Evolutionary conservation across 2,888 invertebrate species (phyloP).

Genomic region (Kuschelorhynchus macadamiae): DNA sequence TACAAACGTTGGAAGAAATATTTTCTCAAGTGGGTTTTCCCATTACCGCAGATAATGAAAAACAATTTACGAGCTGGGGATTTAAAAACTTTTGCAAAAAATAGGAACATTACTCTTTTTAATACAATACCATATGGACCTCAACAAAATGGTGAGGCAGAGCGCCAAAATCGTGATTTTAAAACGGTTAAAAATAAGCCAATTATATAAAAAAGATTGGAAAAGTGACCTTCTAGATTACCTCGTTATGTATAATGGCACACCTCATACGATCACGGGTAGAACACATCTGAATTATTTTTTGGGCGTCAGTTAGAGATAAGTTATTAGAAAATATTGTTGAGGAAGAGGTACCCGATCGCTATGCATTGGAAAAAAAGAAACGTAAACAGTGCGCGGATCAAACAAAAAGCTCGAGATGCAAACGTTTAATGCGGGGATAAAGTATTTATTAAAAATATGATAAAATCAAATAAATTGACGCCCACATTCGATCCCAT

Average conservation of each 20-base stretch:
- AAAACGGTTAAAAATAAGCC: slow-evolving; percentile 48
- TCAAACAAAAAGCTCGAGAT: slow-evolving; percentile 22
- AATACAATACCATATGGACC: slow-evolving; percentile 43
- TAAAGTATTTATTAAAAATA: slow-evolving; percentile 44
- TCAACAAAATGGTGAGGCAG: slow-evolving; percentile 55
- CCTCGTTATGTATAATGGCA: background rate
- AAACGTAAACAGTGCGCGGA: slow-evolving; percentile 37
- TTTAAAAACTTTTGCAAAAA: slow-evolving; percentile 49
- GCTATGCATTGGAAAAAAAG: slow-evolving; percentile 31
- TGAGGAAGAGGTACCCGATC: background rate
- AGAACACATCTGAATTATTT: background rate
- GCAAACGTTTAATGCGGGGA: slow-evolving; percentile 22
- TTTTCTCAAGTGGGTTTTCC: too few species aligned
- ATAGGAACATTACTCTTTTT: slow-evolving; percentile 10
- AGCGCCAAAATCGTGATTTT: slow-evolving; percentile 56
- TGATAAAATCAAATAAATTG: slow-evolving; percentile 4
- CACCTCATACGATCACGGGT: background rate
- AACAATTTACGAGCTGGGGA: background rate
- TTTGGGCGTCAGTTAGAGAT: background rate
- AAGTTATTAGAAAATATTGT: background rate
- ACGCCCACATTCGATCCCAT: slow-evolving; percentile 20
- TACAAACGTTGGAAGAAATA: background rate
- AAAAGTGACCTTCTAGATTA: background rate
- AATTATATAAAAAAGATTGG: background rate
- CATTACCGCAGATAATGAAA: background rate